Conservation (phyloP, 1,140 invertebrate species). For the Cydia splendana region DNA sequence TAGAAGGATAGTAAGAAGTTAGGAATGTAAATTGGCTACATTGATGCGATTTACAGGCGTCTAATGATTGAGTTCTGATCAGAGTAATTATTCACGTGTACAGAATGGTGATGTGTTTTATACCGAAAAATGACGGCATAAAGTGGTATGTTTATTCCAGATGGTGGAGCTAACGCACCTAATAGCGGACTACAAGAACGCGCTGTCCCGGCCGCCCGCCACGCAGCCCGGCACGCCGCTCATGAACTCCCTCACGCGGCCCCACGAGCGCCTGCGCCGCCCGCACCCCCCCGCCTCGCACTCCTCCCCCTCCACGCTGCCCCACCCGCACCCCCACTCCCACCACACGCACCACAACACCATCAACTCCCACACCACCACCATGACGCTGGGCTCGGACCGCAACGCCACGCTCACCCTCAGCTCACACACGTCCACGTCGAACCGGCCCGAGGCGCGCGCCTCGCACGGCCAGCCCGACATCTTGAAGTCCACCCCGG, state of each 20-base stretch:
- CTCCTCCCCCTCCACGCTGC: conserved; percentile 39
- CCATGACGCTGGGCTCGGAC: conserved; percentile 81
- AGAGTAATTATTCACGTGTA: no score
- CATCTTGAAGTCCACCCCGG: conserved; percentile 91
- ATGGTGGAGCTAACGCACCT: conserved; percentile 94
- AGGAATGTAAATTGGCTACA: no score
- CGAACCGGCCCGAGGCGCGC: conserved; percentile 63
- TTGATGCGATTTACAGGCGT: no score
- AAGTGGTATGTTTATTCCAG: conserved; percentile 72
- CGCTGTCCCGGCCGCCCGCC: conserved; percentile 73
- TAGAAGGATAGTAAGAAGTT: no score
- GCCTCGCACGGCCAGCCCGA: conserved; percentile 85
- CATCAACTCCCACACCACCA: conserved; percentile 79
- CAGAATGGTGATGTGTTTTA: no score
- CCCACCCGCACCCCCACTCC: conserved; percentile 43
- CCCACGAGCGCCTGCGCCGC: conserved; percentile 82
- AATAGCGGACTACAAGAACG: conserved; percentile 98
- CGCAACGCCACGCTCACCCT: conserved; percentile 77
- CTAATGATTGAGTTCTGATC: no score
- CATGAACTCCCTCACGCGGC: conserved; percentile 89
- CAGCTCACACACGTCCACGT: conserved; percentile 64
- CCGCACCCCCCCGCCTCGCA: conserved; percentile 47
- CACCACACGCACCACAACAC: conserved; percentile 53
- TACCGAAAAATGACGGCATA: background rate
- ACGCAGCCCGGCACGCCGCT: conserved; percentile 88